These are phyloP conservation scores for Stenolophus ochropezus DNA, from an alignment of 2,888 invertebrate species.

Conservation along the genomic window DNA sequence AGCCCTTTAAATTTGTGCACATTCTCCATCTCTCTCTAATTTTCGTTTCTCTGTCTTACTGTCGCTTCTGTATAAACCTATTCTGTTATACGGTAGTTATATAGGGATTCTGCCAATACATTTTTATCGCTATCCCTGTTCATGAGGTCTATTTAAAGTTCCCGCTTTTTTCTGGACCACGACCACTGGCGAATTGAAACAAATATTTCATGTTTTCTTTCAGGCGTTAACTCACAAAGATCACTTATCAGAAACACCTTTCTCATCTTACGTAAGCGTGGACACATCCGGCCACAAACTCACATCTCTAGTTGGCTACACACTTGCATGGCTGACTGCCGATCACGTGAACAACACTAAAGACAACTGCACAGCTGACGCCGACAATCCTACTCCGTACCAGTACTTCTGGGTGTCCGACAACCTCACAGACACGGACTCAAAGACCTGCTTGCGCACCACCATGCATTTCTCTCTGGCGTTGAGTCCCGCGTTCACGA, in stretches of 20 bases:
- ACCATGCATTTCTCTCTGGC: constrained; percentile 85
- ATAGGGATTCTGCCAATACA: too few species aligned
- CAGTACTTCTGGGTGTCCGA: constrained; percentile 79
- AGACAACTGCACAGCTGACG: constrained; percentile 73
- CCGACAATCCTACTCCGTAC: constrained; percentile 70
- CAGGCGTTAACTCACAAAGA: constrained; percentile 65
- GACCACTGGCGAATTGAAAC: too few species aligned
- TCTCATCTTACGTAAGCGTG: constrained; percentile 80
- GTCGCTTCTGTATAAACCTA: too few species aligned
- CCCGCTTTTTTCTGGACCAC: too few species aligned
- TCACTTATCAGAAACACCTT: constrained; percentile 65
- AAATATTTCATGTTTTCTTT: constrained; percentile 60
- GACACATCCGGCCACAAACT: constrained; percentile 73
- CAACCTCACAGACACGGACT: constrained; percentile 73
- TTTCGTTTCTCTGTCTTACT: too few species aligned
- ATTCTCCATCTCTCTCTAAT: too few species aligned
- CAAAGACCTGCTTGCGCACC: constrained; percentile 81
- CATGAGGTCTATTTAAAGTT: too few species aligned
- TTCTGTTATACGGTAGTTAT: too few species aligned
- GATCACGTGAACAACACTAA: constrained; percentile 68
- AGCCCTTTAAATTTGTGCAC: too few species aligned
- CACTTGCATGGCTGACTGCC: constrained; percentile 80
- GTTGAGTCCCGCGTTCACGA: constrained; percentile 88
- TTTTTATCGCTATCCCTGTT: too few species aligned
- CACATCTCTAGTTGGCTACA: constrained; percentile 77